Evolutionary conservation across 2,797 vertebrate species (phyloP).

Genomic region (Corythornis leucogaster): DNA sequence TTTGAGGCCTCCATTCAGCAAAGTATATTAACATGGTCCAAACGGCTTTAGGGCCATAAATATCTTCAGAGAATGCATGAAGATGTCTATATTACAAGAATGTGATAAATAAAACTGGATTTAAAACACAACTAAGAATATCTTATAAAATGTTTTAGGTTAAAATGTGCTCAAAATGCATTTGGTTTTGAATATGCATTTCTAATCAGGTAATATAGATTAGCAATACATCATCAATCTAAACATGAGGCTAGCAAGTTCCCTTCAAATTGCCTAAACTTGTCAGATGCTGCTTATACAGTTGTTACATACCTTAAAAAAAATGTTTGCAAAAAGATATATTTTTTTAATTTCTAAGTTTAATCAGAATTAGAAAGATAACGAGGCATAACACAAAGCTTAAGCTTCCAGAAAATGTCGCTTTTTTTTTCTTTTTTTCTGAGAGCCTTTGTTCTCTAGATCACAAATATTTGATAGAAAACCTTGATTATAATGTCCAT

Average conservation of each 20-base stretch:
- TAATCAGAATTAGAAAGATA: background rate
- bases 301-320: background rate
- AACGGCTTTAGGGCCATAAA: background rate
- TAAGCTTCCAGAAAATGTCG: background rate
- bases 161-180: background rate
- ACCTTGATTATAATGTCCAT: background rate
- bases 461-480: slow-evolving; percentile 5
- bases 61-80: background rate
- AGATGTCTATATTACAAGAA: background rate
- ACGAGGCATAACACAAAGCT: background rate
- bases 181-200: background rate
- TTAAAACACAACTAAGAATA: background rate
- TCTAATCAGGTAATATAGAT: background rate
- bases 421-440: background rate
- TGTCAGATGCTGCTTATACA: background rate
- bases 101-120: background rate
- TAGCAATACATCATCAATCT: background rate
- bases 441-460: background rate
- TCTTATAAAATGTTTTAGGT: background rate
- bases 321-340: background rate
- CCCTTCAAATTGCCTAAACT: background rate
- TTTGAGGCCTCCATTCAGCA: background rate
- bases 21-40: background rate
- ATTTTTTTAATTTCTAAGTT: background rate
- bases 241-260: background rate